phyloP scores from a whole-genome alignment of 2,888 invertebrate genomes.

The Dryococelus australis region DNA sequence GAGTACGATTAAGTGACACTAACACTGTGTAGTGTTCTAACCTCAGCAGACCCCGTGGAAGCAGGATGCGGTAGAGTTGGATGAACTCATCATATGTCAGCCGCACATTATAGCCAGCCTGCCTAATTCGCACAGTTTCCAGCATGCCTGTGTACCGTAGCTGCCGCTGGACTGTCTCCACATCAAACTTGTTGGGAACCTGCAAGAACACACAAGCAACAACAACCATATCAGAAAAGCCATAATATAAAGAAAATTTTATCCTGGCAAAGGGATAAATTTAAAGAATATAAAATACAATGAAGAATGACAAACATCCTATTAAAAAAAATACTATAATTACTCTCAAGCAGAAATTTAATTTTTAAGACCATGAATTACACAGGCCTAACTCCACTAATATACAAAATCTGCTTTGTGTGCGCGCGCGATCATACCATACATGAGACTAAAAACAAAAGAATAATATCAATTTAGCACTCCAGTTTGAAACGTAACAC shows the following conservation, averaged over 20 bases:
- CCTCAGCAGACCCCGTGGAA: conserved; percentile 82
- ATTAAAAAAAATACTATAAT: too few relatives aligned
- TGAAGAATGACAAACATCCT: neutral
- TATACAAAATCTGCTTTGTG: too few relatives aligned
- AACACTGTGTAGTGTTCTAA: conserved; percentile 43
- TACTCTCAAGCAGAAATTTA: too few relatives aligned
- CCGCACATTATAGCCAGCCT: conserved; percentile 94
- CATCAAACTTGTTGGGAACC: conserved; percentile 91
- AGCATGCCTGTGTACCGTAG: conserved; percentile 96
- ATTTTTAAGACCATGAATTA: too few relatives aligned
- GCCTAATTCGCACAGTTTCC: conserved; percentile 92
- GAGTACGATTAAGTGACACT: neutral
- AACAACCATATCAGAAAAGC: neutral
- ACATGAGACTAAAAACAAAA: too few relatives aligned
- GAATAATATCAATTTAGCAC: too few relatives aligned
- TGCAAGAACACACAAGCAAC: conserved; percentile 50
- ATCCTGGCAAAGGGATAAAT: neutral
- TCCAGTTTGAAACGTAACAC: too few relatives aligned
- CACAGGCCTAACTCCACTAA: too few relatives aligned
- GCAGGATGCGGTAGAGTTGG: conserved; percentile 87
- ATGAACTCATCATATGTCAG: conserved; percentile 94
- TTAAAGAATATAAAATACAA: neutral
- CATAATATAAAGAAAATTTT: neutral
- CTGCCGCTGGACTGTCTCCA: conserved; percentile 89
- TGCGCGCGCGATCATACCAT: too few relatives aligned